phyloP scores from a whole-genome alignment of 2,113 vertebrate genomes.

The Stercorarius parasiticus region DNA sequence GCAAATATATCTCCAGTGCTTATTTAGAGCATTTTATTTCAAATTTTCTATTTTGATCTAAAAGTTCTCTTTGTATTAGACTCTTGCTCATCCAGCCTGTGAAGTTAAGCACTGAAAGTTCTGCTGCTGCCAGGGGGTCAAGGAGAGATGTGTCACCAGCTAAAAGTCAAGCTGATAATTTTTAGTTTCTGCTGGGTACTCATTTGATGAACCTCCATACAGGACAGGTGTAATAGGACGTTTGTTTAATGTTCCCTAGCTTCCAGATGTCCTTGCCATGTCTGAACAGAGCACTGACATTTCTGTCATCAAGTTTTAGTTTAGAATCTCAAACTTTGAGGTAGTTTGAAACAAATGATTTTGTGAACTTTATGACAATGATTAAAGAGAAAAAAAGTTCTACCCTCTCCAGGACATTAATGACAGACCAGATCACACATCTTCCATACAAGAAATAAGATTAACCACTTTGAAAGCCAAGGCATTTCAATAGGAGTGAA shows the following conservation, averaged over 20 bases:
- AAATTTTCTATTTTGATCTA: neutral
- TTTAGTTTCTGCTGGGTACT: neutral
- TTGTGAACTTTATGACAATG: neutral
- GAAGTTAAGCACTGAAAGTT: neutral
- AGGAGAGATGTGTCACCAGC: neutral
- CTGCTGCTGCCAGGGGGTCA: neutral
- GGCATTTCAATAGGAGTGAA: slow-evolving; percentile 53
- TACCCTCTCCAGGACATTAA: slow-evolving; percentile 34
- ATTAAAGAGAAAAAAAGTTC: neutral
- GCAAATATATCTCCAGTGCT: neutral
- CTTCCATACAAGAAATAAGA: slow-evolving; percentile 49
- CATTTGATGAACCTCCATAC: neutral
- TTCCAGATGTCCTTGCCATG: neutral
- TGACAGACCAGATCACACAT: slow-evolving; percentile 1
- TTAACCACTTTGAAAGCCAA: slow-evolving; percentile 47
- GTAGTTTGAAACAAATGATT: neutral
- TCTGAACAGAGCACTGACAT: neutral
- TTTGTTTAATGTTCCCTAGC: neutral
- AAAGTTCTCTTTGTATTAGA: neutral
- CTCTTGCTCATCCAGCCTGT: neutral
- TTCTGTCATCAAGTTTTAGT: neutral
- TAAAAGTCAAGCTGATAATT: neutral
- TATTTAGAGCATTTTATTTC: neutral
- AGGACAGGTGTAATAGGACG: neutral
- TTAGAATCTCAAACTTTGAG: neutral